Conservation (phyloP, 1,140 invertebrate genomes). For the Caenorhabditis inopinata region DNA sequence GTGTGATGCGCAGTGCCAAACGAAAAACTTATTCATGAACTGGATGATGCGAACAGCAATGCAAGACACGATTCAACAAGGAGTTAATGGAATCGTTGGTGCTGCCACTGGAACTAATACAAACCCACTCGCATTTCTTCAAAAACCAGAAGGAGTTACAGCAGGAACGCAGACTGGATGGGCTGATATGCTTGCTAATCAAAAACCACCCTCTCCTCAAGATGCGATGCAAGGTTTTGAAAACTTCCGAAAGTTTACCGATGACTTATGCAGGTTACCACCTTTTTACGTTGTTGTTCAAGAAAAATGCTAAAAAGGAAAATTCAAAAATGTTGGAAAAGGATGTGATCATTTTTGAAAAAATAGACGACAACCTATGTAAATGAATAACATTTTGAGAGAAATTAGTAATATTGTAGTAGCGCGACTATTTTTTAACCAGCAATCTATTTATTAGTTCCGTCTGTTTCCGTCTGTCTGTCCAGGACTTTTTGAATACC, state of each 20-base stretch:
- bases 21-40: constrained; percentile 28
- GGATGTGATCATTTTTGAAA: too few relatives aligned
- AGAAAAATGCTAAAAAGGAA: too few relatives aligned
- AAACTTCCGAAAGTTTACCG: background rate
- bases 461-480: too few relatives aligned
- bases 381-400: too few relatives aligned
- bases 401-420: too few relatives aligned
- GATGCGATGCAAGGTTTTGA: constrained; percentile 1
- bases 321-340: too few relatives aligned
- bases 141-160: background rate
- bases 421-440: too few relatives aligned
- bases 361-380: too few relatives aligned
- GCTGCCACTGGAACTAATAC: background rate
- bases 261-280: background rate
- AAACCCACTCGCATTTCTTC: background rate
- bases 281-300: too few relatives aligned
- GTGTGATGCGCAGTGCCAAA: constrained; percentile 26
- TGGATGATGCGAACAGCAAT: constrained; percentile 29
- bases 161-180: background rate
- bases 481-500: too few relatives aligned
- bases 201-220: background rate
- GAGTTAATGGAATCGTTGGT: constrained; percentile 10
- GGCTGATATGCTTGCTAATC: background rate
- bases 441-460: too few relatives aligned
- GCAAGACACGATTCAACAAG: background rate